A percentile compares a stretch with the other conserved stretches of the same genome.
Evolutionary conservation across 1,140 invertebrate species (phyloP).

Genomic region (Dendroctonus ponderosae): DNA sequence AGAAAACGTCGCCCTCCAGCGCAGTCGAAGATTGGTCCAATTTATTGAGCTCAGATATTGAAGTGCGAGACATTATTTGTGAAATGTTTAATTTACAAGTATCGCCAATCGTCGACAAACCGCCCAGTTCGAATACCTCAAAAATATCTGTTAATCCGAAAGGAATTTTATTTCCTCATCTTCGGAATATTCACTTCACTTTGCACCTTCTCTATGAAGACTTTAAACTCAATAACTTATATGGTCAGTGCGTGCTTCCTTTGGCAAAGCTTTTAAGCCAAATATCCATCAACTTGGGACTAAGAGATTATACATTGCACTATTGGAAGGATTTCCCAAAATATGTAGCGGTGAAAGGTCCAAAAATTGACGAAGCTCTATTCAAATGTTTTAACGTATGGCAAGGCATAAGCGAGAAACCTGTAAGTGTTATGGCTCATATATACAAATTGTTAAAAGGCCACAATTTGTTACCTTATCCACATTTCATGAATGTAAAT

Average conservation of each 20-base stretch:
- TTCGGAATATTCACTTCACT: constrained; percentile 73
- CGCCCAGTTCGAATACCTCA: not conserved
- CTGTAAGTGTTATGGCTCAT: constrained; percentile 70
- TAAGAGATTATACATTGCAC: constrained; percentile 71
- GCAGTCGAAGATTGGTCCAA: constrained; percentile 77
- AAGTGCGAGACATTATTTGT: too few relatives aligned
- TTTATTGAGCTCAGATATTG: constrained; percentile 53
- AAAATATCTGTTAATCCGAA: constrained; percentile 45
- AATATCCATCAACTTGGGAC: constrained; percentile 73
- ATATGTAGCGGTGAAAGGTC: constrained; percentile 48
- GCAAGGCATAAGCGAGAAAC: constrained; percentile 60
- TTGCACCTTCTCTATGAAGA: constrained; percentile 91
- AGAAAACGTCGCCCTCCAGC: constrained; percentile 53
- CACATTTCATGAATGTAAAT: constrained; percentile 70
- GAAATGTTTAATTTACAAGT: too few relatives aligned
- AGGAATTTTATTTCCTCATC: constrained; percentile 70
- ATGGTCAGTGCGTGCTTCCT: constrained; percentile 65
- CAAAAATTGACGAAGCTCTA: constrained; percentile 51
- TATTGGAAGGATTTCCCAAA: constrained; percentile 85
- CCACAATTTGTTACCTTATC: constrained; percentile 59
- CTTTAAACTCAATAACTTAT: constrained; percentile 75
- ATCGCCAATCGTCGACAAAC: not conserved
- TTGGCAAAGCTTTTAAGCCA: constrained; percentile 75
- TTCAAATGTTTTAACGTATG: constrained; percentile 63
- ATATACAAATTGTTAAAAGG: constrained; percentile 64